Evolutionary conservation across 2,888 invertebrate genomes (phyloP).

Genomic region (Nomada fucata): DNA sequence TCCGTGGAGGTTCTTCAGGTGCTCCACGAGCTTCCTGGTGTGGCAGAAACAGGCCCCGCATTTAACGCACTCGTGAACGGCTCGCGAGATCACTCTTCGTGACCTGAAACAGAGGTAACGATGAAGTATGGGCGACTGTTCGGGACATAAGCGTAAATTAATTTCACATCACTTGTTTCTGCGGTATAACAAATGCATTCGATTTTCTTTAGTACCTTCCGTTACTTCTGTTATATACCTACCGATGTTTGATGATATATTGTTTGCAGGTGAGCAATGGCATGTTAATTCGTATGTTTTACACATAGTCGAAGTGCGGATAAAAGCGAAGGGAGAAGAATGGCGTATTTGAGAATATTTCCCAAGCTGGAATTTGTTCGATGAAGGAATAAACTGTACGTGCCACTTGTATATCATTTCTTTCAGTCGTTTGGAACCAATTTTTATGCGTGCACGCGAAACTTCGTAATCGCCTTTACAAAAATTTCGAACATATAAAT

Average conservation of each 20-base stretch:
- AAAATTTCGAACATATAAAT: neutral
- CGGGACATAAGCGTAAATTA: neutral
- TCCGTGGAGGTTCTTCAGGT: constrained; percentile 78
- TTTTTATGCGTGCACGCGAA: constrained; percentile 2
- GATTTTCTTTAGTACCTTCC: too few species aligned
- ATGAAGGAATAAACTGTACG: neutral
- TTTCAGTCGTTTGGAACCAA: constrained; percentile 9
- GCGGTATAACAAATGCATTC: neutral
- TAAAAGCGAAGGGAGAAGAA: neutral
- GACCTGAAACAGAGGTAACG: constrained; percentile 71
- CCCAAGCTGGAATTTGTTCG: neutral
- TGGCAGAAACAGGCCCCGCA: constrained; percentile 79
- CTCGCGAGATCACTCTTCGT: constrained; percentile 66
- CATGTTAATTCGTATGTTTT: neutral
- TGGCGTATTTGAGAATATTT: neutral
- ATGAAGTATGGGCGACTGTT: constrained; percentile 15
- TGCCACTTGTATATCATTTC: neutral
- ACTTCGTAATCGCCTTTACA: neutral
- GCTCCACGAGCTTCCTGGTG: constrained; percentile 80
- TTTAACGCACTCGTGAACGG: constrained; percentile 76
- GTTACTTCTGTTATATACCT: constrained; percentile 21
- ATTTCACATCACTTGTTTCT: neutral
- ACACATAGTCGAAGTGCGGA: neutral
- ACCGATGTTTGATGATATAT: constrained; percentile 1
- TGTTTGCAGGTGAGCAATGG: neutral